Evolutionary conservation across 2,888 invertebrate species (phyloP), one percentile per base, ranked within the genome.

Genomic region (Nomada hirtipes): DNA sequence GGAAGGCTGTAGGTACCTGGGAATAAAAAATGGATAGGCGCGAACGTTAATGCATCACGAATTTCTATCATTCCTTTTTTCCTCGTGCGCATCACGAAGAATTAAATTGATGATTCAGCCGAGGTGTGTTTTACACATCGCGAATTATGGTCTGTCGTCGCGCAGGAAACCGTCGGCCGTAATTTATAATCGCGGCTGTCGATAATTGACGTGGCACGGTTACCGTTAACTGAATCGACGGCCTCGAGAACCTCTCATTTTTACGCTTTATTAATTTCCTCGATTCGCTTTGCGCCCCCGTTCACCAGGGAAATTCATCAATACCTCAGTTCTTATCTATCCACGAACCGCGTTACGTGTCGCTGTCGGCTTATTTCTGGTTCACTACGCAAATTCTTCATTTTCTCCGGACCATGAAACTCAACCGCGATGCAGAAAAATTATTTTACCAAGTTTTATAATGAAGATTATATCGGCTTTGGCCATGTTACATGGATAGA

Each of bases 111-210:
- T 79, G 79, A 85, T 76, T 70, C 77, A 63, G 29, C 11, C 59
- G 76, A 68, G 15, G 44, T 52, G 69, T 82, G 83, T 83, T 83
- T 79, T 63, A 83, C 87, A 75, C 76, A 70, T 83, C 60, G 78
- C 78, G 83, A 67, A 79, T 76, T 81, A 75, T 74, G 71, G 70
- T 76, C 61, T 71, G 76, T 83, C 85, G 78, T 60, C 75, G 73
- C 60, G 26, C 47, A 50, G 70, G 57, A 80, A 76, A 85, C 59
- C 72, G 72, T 52, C 59, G 63, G 69, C 67, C 60, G 74, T 74
- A 75, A 87, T 87, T 87, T 83, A 87, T 87, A 87, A 86, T 87
- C 80, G 79, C 50, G 53, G 63, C 75, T 80, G 85, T 79, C 86
- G 87, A 87, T 86, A 86, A 87, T 87, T 79, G 83, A 83, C 83